Evolutionary conservation across 1,140 invertebrate genomes (phyloP), one percentile per base, ranked within the genome.

Genomic region (Drosophila varians): DNA sequence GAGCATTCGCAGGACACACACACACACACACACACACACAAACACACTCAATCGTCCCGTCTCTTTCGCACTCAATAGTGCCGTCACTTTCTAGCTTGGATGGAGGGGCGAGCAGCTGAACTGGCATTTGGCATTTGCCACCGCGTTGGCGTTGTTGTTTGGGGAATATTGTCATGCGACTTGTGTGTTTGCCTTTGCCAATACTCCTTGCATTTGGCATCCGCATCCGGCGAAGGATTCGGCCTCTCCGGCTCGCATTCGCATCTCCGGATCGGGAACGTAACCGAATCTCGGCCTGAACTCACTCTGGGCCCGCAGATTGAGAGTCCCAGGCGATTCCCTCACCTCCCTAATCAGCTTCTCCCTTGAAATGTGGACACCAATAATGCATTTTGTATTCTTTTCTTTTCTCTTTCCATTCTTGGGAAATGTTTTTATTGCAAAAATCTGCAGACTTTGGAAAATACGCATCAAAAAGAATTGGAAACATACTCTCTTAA

Each of bases 1-100:
- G 80, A 72, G 65, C 60, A 84, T 71, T 84, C 70, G 43, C 26
- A 57, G 60, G 61, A 74, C 28, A 31, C 31, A 23, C 47, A 12
- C 51, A 34, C 34, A 48, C 45, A 31, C 26, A 5, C 48, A 28
- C 9, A 26, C 23, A 51, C 4, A 3, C 18, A 12, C 8, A 11
- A n/a, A 34, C 23, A 23, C 11, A 36, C 23, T 1, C n/a, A n/a
- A n/a, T n/a, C n/a, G n/a, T n/a, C 60, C 11, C 38, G 11, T 19
- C 25, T 61, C 57, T 36, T 45, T 56, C 28, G 8, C 23, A 45
- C 45, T 48, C 14, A 21, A 16, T 51, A 26, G 16, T 28, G 26
- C 60, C 18, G 8, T 36, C n/a, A 1, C 48, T 54, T 5, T 45
- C 52, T 23, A 18, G 5, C 11, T 42, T 34, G 40, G 5, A n/a